Evolutionary conservation across 2,888 invertebrate species (phyloP), one percentile per base, ranked within the genome.

Genomic region (Iphiclides podalirius): DNA sequence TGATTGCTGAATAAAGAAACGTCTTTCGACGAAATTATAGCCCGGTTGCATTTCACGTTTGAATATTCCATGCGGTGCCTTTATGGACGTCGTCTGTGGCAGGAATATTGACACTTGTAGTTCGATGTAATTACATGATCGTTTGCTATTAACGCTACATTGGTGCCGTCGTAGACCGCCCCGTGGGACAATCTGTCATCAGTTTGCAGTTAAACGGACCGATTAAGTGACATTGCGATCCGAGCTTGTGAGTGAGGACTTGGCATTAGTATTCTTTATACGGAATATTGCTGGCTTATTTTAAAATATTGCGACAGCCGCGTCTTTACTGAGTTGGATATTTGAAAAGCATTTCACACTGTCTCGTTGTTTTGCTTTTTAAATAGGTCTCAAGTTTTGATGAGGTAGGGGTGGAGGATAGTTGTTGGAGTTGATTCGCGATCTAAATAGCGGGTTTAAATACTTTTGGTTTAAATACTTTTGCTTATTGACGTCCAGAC

Each of bases 91-190:
- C 37, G 43, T 33, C 23, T 34, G 38, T 33, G 47, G 42, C 36
- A 41, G 37, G 48, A 43, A 48, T 36, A 47, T 40, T 35, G 42
- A 49, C 43, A 49, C 43, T 43, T 44, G 34, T n/a, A n/a, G n/a
- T 49, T 15, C 34, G 23, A 38, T 43, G 49, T 49, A 49, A 49
- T 49, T 44, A 44, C 34, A 44, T 23, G 43, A 38, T 28, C 43
- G 48, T 42, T 36, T n/a, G 20, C 20, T 20, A 20, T n/a, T n/a
- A 8, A 31, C 41, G 38, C 15, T 37, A 20, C 33, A 33, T 4
- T 7, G 17, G 23, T 11, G 15, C 9, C 26, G 26, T 34, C n/a
- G n/a, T n/a, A n/a, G n/a, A n/a, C n/a, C n/a, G n/a, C n/a, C n/a
- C n/a, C n/a, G n/a, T n/a, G n/a, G n/a, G n/a, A n/a, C n/a, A n/a